Base-by-base conservation (phyloP, 2,888 invertebrate genomes). In the Lasioglossum pauxillum region DNA sequence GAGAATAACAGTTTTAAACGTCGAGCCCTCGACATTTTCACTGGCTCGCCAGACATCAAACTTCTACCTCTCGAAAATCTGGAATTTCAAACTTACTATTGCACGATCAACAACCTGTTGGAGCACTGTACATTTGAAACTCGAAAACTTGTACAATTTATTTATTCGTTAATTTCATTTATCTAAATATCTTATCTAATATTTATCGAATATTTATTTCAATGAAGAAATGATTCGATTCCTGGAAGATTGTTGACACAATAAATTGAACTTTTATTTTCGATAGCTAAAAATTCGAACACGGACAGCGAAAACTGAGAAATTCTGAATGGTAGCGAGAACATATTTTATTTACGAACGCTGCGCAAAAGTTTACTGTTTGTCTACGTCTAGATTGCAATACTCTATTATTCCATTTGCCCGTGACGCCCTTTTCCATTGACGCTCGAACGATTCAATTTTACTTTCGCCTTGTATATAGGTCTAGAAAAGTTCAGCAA, bases 361-460 rank as follows among this genome's bases (percentile, higher is more conserved):
- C 53, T 19, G 19, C 31, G 12, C 64, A 64, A 31, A 64, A 64
- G 64, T 64, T 64, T 64, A 64, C 76, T 16, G 10, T 49, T 60
- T 72, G 41, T 31, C 27, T 31, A 38, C 57, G 60, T 31, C 16
- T 35, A 44, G 72, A 80, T 73, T 57, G 27, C 41, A 1, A 71
- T 75, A 60, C 75, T 85, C 46, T 76, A 49, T 78, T 85, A 82
- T 86, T 82, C 78, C 78, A 85, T 78, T 80, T 78, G 71, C 23
- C 44, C 67, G 64, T 14, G 74, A 74, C 44, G 53, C 27, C 53
- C 57, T 71, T 75, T 71, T 38, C 67, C n/a, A 57, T 74, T 79
- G 78, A n/a, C 41, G 27, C 27, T 41, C 69, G 35, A 67, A 38
- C 72, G 53, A 83, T 78, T 84, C 60, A 71, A 82, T 80, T 82